Conservation (phyloP, 1,140 invertebrate genomes). For the Papilio dardanus region DNA sequence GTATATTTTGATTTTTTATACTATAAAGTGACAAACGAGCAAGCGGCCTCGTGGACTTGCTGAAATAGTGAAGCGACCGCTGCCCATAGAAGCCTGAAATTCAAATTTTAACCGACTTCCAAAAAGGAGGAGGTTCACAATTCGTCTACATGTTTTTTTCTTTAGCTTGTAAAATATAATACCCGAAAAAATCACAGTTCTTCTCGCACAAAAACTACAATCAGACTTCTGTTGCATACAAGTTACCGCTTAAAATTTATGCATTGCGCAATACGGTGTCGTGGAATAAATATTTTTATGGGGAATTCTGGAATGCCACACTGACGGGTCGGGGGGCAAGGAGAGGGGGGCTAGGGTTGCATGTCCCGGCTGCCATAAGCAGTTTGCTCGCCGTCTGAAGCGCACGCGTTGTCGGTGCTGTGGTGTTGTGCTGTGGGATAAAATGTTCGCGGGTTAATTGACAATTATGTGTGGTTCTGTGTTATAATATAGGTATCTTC, state of each 20-base stretch:
- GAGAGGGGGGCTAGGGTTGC: constrained; percentile 37
- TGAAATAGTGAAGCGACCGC: too few relatives aligned
- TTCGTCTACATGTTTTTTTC: too few relatives aligned
- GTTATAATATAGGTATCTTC: constrained; percentile 49
- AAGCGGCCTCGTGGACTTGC: too few relatives aligned
- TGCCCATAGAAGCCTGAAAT: too few relatives aligned
- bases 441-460: constrained; percentile 40
- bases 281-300: constrained; percentile 42
- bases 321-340: neutral
- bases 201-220: neutral
- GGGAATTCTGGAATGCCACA: constrained; percentile 32
- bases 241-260: constrained; percentile 37
- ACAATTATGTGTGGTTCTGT: constrained; percentile 45
- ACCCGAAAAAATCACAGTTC: neutral
- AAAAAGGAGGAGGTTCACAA: too few relatives aligned
- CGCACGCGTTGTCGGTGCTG: constrained; percentile 44
- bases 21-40: too few relatives aligned
- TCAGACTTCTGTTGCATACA: constrained; percentile 1
- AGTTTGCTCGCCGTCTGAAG: constrained; percentile 45
- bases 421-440: constrained; percentile 41
- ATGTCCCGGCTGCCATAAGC: constrained; percentile 54
- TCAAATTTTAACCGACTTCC: too few relatives aligned
- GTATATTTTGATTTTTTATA: too few relatives aligned
- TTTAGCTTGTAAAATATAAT: too few relatives aligned
- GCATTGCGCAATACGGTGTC: constrained; percentile 44